Evolutionary conservation across 2,888 invertebrate genomes (phyloP).

Genomic region (Thereva unica): DNA sequence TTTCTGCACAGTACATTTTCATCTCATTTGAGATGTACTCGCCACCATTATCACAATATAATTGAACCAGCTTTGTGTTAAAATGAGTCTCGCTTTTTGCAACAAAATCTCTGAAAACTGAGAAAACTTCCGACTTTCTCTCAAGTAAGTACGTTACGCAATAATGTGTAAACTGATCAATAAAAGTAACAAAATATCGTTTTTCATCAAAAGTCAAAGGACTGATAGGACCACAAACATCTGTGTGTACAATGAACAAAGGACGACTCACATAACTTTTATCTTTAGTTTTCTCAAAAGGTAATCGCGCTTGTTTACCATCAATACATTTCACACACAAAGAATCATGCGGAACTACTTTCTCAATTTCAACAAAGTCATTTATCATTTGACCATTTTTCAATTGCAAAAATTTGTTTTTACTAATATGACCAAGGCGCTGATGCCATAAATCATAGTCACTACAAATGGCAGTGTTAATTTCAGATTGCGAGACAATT

Average conservation of each 20-base stretch:
- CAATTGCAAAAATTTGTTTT: conserved; percentile 27
- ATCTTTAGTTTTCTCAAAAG: conserved; percentile 46
- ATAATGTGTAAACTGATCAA: conserved; percentile 50
- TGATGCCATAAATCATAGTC: not conserved
- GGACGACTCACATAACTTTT: conserved; percentile 45
- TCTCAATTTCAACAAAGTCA: not conserved
- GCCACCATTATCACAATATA: conserved; percentile 44
- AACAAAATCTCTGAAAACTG: conserved; percentile 44
- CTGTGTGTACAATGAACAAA: conserved; percentile 49
- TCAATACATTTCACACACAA: conserved; percentile 26
- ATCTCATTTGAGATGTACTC: conserved; percentile 45
- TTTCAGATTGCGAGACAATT: too few species aligned
- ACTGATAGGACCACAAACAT: conserved; percentile 49
- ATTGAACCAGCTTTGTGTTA: conserved; percentile 46
- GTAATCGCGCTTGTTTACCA: conserved; percentile 25
- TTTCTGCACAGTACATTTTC: conserved; percentile 46
- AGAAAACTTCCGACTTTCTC: conserved; percentile 46
- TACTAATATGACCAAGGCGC: conserved; percentile 21
- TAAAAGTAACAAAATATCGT: conserved; percentile 47
- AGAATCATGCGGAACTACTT: not conserved
- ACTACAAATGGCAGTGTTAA: too few species aligned
- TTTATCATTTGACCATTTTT: conserved; percentile 16
- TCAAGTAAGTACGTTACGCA: conserved; percentile 7
- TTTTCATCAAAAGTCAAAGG: conserved; percentile 47
- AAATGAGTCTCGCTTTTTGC: conserved; percentile 44